Evolutionary conservation across 2,113 vertebrate species (phyloP).

Genomic region (Porphyrio hochstetteri): DNA sequence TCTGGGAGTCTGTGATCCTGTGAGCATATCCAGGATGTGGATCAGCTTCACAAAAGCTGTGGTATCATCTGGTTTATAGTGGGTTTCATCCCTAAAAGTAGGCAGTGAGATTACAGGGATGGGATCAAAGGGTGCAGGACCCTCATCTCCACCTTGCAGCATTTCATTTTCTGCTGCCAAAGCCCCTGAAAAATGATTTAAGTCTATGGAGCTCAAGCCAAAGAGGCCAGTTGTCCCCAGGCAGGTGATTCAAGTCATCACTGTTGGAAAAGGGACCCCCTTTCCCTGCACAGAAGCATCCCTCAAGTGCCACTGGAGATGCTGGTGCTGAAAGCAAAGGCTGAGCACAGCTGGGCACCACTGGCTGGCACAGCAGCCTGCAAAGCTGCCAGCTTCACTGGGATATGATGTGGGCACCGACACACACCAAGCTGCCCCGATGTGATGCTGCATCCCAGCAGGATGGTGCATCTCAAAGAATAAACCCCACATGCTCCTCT

Average conservation of each 20-base stretch:
- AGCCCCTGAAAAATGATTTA: neutral
- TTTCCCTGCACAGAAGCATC: neutral
- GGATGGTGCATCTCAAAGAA: too few relatives aligned
- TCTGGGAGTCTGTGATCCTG: neutral
- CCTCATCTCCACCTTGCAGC: neutral
- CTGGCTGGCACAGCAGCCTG: neutral
- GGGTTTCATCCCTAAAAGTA: neutral
- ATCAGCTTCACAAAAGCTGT: neutral
- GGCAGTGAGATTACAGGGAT: neutral
- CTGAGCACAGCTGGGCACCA: neutral
- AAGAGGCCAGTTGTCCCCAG: neutral
- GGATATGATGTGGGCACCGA: fast-evolving
- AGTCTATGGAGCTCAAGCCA: neutral
- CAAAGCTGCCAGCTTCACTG: too few relatives aligned
- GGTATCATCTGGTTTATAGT: neutral
- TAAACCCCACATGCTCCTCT: neutral
- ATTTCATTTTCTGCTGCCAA: neutral
- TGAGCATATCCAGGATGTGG: neutral
- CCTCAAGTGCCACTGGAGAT: neutral
- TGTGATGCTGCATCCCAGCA: neutral
- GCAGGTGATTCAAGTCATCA: neutral
- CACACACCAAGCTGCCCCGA: fast-evolving
- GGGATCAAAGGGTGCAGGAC: neutral
- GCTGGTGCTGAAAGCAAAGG: neutral
- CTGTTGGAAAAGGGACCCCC: neutral